Conservation (phyloP, 2,113 vertebrate genomes). For the Hydropotes inermis region DNA sequence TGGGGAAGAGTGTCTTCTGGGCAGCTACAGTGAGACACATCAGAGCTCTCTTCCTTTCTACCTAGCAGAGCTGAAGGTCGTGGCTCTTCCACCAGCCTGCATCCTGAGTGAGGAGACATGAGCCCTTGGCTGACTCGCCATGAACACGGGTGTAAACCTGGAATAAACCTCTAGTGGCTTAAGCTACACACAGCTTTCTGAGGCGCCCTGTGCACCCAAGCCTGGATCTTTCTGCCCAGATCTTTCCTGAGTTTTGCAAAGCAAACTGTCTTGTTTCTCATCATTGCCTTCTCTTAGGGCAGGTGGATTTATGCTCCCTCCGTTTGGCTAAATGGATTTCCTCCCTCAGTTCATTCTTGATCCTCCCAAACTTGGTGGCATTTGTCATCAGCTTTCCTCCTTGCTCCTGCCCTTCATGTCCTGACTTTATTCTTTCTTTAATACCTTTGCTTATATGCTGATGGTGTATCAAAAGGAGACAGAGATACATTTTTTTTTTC, state of each 20-base stretch:
- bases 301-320: not conserved
- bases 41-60: not conserved
- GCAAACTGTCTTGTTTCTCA: not conserved
- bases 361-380: not conserved
- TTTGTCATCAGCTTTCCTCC: not conserved
- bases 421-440: not conserved
- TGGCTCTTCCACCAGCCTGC: not conserved
- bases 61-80: not conserved
- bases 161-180: not conserved
- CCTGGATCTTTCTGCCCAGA: not conserved
- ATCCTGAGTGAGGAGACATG: not conserved
- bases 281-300: not conserved
- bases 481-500: not conserved
- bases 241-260: not conserved
- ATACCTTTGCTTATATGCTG: not conserved
- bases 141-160: not conserved
- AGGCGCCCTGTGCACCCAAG: not conserved
- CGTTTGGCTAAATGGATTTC: not conserved
- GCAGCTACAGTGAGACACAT: not conserved
- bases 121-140: not conserved
- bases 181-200: not conserved
- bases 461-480: not conserved
- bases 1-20: not conserved
- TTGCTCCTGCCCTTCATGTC: not conserved
- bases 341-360: not conserved